Percentiles rank a stretch among this genome's conserved stretches.
These are phyloP conservation scores for Toxostoma redivivum DNA, from an alignment of 2,113 vertebrate genomes.

Conservation along the genomic window DNA sequence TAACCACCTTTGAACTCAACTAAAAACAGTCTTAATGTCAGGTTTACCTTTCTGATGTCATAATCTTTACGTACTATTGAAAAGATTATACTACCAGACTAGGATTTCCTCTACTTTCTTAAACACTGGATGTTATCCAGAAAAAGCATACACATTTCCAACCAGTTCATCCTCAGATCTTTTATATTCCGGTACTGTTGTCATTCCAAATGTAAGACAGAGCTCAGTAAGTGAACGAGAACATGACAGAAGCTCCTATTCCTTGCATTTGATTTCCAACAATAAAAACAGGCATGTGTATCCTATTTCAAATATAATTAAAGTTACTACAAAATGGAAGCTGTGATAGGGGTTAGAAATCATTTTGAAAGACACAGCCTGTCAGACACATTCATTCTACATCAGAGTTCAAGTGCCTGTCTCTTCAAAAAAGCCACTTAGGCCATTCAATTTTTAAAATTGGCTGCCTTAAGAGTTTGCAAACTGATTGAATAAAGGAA, in stretches of 20 bases:
- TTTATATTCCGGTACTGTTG: constrained; percentile 44
- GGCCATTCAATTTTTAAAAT: not conserved
- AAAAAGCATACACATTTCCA: constrained; percentile 68
- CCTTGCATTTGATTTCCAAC: not conserved
- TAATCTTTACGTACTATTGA: constrained; percentile 88
- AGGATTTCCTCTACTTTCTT: constrained; percentile 86
- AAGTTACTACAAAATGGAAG: constrained; percentile 26
- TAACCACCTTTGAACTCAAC: constrained; percentile 78
- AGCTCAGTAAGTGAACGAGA: not conserved
- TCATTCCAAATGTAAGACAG: constrained; percentile 58
- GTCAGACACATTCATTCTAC: constrained; percentile 1
- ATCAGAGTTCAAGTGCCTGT: constrained; percentile 12
- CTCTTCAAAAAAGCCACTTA: constrained; percentile 9
- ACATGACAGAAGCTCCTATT: constrained; percentile 29
- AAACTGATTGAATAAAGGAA: not conserved
- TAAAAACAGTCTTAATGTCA: constrained; percentile 81
- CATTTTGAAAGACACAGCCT: constrained; percentile 7
- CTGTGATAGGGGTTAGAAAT: not conserved
- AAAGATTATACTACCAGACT: constrained; percentile 87
- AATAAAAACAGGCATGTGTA: constrained; percentile 24
- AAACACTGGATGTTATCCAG: constrained; percentile 84
- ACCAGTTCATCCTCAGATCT: constrained; percentile 59
- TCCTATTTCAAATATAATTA: constrained; percentile 36
- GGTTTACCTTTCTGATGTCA: constrained; percentile 92
- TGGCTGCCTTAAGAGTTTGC: not conserved